Evolutionary conservation across 1,140 invertebrate genomes (phyloP).

Genomic region (Belonocnema kinseyi): DNA sequence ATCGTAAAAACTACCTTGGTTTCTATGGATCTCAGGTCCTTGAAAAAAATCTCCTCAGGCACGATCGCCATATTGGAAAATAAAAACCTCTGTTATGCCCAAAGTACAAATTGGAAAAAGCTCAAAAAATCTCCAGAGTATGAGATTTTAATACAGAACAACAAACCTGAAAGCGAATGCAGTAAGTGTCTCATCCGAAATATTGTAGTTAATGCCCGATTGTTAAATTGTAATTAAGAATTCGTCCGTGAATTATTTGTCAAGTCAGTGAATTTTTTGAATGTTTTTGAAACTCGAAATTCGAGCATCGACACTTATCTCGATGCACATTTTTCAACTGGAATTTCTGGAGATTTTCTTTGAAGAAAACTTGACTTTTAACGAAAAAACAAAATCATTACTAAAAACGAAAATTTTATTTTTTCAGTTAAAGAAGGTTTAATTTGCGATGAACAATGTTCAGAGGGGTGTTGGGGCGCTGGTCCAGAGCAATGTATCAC

Average conservation of each 20-base stretch:
- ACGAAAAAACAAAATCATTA: neutral
- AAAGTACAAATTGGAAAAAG: slow-evolving; percentile 89
- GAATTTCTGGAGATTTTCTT: too few species aligned
- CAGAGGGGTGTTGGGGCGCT: slow-evolving; percentile 94
- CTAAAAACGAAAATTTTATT: slow-evolving; percentile 10
- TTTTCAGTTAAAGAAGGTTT: slow-evolving; percentile 81
- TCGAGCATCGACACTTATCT: too few species aligned
- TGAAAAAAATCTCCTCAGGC: slow-evolving; percentile 92
- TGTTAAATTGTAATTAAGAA: too few species aligned
- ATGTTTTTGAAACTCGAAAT: too few species aligned
- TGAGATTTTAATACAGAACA: slow-evolving; percentile 84
- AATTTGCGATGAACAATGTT: slow-evolving; percentile 93
- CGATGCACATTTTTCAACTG: too few species aligned
- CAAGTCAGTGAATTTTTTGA: too few species aligned
- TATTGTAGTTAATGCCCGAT: neutral
- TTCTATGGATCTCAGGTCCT: slow-evolving; percentile 88
- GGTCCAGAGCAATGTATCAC: slow-evolving; percentile 92
- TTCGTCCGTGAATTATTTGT: too few species aligned
- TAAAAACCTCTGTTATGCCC: slow-evolving; percentile 90
- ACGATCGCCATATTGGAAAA: slow-evolving; percentile 93
- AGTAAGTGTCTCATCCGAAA: slow-evolving; percentile 79
- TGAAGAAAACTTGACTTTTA: too few species aligned
- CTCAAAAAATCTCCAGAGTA: slow-evolving; percentile 86
- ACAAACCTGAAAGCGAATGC: slow-evolving; percentile 79
- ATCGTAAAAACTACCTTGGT: slow-evolving; percentile 93